Evolutionary conservation across 2,888 invertebrate genomes (phyloP).

Genomic region (Thymelicus acteon): DNA sequence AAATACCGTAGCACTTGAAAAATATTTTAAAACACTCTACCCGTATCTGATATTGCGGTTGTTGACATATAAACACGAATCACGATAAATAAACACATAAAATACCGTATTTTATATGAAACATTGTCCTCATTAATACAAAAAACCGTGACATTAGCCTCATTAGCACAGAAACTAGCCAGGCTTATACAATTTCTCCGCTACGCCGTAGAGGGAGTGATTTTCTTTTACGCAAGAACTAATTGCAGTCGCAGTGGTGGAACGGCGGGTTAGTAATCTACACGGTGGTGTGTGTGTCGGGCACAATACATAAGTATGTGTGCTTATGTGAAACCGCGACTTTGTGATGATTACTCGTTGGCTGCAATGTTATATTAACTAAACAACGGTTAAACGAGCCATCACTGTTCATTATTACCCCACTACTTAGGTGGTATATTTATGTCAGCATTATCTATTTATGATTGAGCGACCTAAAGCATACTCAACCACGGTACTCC

Average conservation of each 20-base stretch:
- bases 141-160: constrained; percentile 15
- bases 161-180: constrained; percentile 25
- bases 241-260: constrained; percentile 33
- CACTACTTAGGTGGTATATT: no score
- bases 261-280: constrained; percentile 33
- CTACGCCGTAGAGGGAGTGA: constrained; percentile 21
- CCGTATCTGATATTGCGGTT: no score
- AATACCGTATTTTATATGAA: background rate
- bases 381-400: no score
- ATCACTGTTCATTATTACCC: no score
- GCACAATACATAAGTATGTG: background rate
- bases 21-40: no score
- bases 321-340: constrained; percentile 12
- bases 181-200: constrained; percentile 19
- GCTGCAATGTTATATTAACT: background rate
- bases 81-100: background rate
- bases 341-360: constrained; percentile 7
- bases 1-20: no score
- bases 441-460: no score
- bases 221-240: constrained; percentile 35
- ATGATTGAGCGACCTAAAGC: no score
- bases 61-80: no score
- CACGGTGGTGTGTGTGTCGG: background rate
- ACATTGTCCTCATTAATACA: background rate
- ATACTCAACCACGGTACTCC: no score